A percentile compares a stretch with the other conserved stretches of the same genome.
phyloP scores from a whole-genome alignment of 2,113 vertebrate genomes.

The Callospermophilus lateralis region DNA sequence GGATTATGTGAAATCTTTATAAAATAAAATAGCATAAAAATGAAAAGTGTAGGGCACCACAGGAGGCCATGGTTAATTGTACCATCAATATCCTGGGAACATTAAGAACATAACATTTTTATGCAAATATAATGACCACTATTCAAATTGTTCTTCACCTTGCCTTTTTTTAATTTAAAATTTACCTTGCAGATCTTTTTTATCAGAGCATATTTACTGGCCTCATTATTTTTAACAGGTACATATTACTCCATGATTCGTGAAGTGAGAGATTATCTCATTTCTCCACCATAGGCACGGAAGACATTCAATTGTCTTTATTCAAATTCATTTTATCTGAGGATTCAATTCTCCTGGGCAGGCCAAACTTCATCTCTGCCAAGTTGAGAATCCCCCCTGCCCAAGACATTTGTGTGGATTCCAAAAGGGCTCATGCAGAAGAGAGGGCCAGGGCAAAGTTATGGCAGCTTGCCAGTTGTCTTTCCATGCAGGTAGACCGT shows the following conservation, averaged over 20 bases:
- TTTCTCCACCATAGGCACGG: neutral
- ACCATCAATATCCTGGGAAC: conserved; percentile 4
- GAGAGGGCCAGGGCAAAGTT: neutral
- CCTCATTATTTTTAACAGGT: neutral
- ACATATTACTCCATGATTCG: neutral
- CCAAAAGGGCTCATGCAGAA: neutral
- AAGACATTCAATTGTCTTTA: neutral
- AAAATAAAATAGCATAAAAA: conserved; percentile 12
- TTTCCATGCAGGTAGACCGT: neutral
- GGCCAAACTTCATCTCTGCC: neutral
- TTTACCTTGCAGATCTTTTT: conserved; percentile 40
- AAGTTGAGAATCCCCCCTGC: neutral
- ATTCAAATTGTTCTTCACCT: conserved; percentile 19
- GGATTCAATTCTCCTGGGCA: neutral
- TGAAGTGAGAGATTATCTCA: neutral
- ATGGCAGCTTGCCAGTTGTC: neutral
- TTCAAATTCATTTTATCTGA: conserved; percentile 24
- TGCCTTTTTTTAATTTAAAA: conserved; percentile 53
- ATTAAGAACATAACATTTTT: conserved; percentile 38
- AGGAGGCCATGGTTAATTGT: neutral
- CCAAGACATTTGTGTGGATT: neutral
- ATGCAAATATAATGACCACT: neutral
- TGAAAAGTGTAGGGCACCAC: neutral
- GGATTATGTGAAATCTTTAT: conserved; percentile 13
- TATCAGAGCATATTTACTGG: neutral